Evolutionary conservation across 2,797 vertebrate genomes (phyloP).

Genomic region (Pseudochirops cupreus): DNA sequence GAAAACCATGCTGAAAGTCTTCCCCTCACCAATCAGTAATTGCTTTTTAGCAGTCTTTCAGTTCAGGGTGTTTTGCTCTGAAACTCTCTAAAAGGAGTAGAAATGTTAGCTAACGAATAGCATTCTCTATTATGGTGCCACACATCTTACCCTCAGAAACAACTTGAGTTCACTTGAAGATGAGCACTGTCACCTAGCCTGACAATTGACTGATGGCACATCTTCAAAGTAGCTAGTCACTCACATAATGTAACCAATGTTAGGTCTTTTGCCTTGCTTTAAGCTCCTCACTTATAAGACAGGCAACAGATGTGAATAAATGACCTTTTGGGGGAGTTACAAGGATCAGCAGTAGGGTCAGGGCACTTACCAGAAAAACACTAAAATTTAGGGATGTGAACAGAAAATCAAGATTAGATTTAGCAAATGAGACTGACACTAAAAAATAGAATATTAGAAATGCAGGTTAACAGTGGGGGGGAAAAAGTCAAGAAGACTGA

Average conservation of each 20-base stretch:
- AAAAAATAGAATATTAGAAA: constrained; percentile 44
- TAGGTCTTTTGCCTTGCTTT: constrained; percentile 19
- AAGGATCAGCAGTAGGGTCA: constrained; percentile 36
- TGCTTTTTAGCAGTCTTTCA: constrained; percentile 51
- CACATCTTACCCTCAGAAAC: constrained; percentile 23
- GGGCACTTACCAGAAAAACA: constrained; percentile 27
- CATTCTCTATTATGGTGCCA: background rate
- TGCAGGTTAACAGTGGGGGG: constrained; percentile 36
- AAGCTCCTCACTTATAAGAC: background rate
- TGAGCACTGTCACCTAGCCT: constrained; percentile 45
- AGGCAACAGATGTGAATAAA: background rate
- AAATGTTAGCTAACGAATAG: constrained; percentile 32
- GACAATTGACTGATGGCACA: background rate
- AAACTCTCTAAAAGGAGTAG: constrained; percentile 42
- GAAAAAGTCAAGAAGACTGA: constrained; percentile 49
- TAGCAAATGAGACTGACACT: constrained; percentile 56
- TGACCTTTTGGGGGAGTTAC: constrained; percentile 27
- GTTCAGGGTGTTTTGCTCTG: constrained; percentile 6
- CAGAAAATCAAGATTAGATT: constrained; percentile 48
- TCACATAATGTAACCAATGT: background rate
- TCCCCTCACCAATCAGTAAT: background rate
- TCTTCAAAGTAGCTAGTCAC: constrained; percentile 17
- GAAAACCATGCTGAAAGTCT: constrained; percentile 8
- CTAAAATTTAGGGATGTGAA: background rate
- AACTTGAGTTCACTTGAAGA: constrained; percentile 9